Base-by-base conservation (phyloP, 2,113 vertebrate genomes). In the Ivindomyrus marchei region DNA sequence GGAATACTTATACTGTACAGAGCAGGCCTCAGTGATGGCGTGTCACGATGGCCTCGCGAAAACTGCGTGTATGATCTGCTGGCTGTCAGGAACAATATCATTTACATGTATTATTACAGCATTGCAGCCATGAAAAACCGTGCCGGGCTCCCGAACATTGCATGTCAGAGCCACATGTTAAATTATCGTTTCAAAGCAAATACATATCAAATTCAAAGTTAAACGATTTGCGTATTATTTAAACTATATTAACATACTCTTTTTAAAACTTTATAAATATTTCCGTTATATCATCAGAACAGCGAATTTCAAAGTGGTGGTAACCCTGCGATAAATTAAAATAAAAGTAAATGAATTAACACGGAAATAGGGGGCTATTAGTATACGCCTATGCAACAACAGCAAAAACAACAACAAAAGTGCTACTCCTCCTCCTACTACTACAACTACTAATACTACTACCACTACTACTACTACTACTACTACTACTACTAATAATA, bases 401-500 rank as follows among this genome's bases (percentile, higher is more conserved):
- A 70, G 62, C 62, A 70, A 70, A 31, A 31, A 70, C 62, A 70
- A 27, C 7, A n/a, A n/a, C 62, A 27, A 66, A 8, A 66, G 9
- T 27, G n/a, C 58, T 66, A 1, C 24, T n/a, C 52, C 52, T 21
- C 4, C 52, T 56, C 52, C 17, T 58, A 2, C 53, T 62, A 10
- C 21, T 62, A 62, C 7, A 27, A 27, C 27, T 27, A 27, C 27
- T 27, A 27, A 27, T 8, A 66, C 1, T 11, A 27, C 2, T 66
- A 66, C 1, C 27, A 31, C 1, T 70, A 70, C 0, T 70, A 31
- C 0, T 31, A 27, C 0, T 27, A 27, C 0, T 66, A 66, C 0
- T 66, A 31, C 1, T 31, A 70, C 17, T 77, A 77, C 39, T 77
- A 77, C 6, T 74, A 74, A 13, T 31, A 74, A 15, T 36, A n/a